Percentiles rank a stretch among this genome's conserved stretches.
Conservation (phyloP, 2,888 invertebrate genomes). For the Cyclophora albipunctata region DNA sequence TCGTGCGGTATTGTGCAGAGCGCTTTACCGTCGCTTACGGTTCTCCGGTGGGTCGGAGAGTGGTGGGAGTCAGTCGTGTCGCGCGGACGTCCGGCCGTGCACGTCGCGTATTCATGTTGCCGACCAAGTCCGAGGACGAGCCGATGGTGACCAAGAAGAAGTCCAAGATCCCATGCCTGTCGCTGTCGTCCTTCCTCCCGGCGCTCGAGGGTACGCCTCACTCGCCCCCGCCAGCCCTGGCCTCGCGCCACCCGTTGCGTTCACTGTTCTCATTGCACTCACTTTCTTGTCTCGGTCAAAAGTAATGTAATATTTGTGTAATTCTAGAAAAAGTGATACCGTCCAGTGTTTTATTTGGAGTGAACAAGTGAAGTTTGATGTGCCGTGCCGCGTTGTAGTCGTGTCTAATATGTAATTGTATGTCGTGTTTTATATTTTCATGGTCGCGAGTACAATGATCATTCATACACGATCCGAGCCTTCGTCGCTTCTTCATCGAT, state of each 20-base stretch:
- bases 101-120: constrained; percentile 46
- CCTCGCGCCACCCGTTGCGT: constrained; percentile 65
- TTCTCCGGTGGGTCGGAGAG: constrained; percentile 55
- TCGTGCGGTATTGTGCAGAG: constrained; percentile 32
- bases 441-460: constrained; percentile 13
- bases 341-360: constrained; percentile 28
- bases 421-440: constrained; percentile 16
- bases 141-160: constrained; percentile 70
- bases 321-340: constrained; percentile 39
- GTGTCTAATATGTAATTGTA: not conserved
- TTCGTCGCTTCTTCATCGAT: constrained; percentile 10
- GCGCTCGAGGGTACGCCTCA: constrained; percentile 70
- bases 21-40: constrained; percentile 50
- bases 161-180: constrained; percentile 69
- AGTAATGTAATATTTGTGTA: constrained; percentile 61
- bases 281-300: constrained; percentile 71
- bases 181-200: constrained; percentile 64
- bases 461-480: constrained; percentile 1
- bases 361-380: not conserved
- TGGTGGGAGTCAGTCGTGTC: constrained; percentile 55
- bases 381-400: not conserved
- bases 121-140: constrained; percentile 59
- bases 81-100: constrained; percentile 58
- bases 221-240: constrained; percentile 22
- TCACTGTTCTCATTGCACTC: constrained; percentile 65